These are phyloP conservation scores for Tokudaia tokunoshimensis DNA, from an alignment of 2,797 vertebrate species.

Conservation along the genomic window DNA sequence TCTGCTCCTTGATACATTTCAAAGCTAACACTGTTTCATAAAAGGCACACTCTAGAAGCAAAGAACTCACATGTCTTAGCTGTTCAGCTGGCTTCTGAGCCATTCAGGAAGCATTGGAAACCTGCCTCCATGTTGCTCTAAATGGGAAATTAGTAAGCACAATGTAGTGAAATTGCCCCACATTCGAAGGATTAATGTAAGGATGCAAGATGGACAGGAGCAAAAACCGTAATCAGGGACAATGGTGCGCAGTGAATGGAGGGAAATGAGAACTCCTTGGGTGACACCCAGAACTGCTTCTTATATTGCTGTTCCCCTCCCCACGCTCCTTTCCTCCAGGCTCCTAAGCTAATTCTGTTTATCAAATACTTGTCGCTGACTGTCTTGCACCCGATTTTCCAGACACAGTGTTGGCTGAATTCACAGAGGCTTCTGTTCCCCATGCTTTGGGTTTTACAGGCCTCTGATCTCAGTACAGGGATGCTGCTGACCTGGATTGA, in stretches of 20 bases:
- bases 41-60: constrained; percentile 46
- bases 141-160: constrained; percentile 80
- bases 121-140: constrained; percentile 57
- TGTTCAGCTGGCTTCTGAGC: constrained; percentile 67
- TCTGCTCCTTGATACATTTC: constrained; percentile 41
- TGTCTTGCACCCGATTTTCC: background rate
- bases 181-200: constrained; percentile 77
- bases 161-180: constrained; percentile 79
- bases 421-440: background rate
- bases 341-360: constrained; percentile 60
- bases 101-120: constrained; percentile 62
- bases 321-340: background rate
- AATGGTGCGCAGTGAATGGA: constrained; percentile 79
- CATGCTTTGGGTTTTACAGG: background rate
- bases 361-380: constrained; percentile 15
- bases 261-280: constrained; percentile 78
- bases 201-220: constrained; percentile 72
- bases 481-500: background rate
- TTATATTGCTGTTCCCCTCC: background rate
- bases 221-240: constrained; percentile 80
- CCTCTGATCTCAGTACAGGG: background rate
- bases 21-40: constrained; percentile 35
- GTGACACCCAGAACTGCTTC: constrained; percentile 29
- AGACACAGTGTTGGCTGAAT: background rate
- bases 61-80: background rate